Conservation (phyloP, 2,888 invertebrate species). For the Amphipoea lucens region DNA sequence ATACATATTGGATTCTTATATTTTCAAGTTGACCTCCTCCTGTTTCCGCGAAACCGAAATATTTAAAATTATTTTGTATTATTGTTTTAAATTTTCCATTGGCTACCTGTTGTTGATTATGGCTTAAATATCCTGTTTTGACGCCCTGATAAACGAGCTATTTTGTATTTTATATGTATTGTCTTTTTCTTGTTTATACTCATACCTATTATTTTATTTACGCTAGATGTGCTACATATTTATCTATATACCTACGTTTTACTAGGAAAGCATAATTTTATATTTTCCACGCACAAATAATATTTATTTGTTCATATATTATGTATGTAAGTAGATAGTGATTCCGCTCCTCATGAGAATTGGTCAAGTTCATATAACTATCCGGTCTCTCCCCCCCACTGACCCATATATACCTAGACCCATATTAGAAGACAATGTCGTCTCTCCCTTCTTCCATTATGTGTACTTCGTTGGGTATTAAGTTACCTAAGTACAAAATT, state of each 20-base stretch:
- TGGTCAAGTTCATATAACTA: constrained; percentile 41
- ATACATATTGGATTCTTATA: constrained; percentile 73
- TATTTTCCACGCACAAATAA: constrained; percentile 45
- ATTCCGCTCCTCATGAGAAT: constrained; percentile 29
- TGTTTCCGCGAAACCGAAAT: constrained; percentile 85
- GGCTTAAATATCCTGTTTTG: constrained; percentile 79
- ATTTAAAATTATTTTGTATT: constrained; percentile 72
- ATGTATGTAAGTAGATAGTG: constrained; percentile 58
- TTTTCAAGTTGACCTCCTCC: constrained; percentile 87
- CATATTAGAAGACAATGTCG: constrained; percentile 30
- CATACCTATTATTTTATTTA: constrained; percentile 59
- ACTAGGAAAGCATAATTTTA: constrained; percentile 46
- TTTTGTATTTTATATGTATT: constrained; percentile 70
- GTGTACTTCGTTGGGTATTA: constrained; percentile 43
- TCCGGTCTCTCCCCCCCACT: constrained; percentile 29
- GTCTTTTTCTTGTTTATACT: constrained; percentile 63
- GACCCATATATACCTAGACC: constrained; percentile 26
- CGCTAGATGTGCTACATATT: constrained; percentile 58
- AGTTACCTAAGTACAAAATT: constrained; percentile 41
- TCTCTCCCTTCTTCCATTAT: constrained; percentile 34
- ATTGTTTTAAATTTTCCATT: constrained; percentile 70
- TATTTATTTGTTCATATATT: constrained; percentile 51
- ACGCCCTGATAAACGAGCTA: constrained; percentile 85
- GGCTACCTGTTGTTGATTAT: constrained; percentile 69
- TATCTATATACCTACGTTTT: constrained; percentile 55